These are phyloP conservation scores for Sarcophaga rosellei DNA, from an alignment of 2,888 invertebrate genomes.

Conservation along the genomic window DNA sequence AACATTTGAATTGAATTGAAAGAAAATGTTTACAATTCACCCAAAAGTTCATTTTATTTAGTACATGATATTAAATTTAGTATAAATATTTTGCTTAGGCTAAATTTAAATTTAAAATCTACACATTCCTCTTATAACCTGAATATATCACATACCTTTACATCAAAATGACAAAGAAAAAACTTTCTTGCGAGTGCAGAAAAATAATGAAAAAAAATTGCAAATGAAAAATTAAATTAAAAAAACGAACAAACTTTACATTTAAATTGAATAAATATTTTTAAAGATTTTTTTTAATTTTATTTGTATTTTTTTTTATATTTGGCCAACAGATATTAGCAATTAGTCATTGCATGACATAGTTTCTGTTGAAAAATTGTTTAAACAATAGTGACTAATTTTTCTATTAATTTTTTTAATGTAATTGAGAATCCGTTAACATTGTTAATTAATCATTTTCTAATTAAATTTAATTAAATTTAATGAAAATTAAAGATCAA, in stretches of 20 bases:
- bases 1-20: not conserved
- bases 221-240: constrained; percentile 15
- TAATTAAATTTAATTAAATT: constrained; percentile 9
- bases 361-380: constrained; percentile 20
- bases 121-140: constrained; percentile 40
- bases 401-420: not conserved
- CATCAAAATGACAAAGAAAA: not conserved
- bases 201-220: not conserved
- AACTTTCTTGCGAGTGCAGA: not conserved
- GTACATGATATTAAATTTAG: constrained; percentile 56
- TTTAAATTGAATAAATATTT: constrained; percentile 7
- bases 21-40: not conserved
- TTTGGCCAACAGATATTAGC: not conserved
- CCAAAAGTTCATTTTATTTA: constrained; percentile 25
- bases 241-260: constrained; percentile 15
- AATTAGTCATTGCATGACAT: constrained; percentile 64
- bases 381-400: constrained; percentile 23
- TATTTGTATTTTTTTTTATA: not conserved
- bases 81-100: constrained; percentile 37
- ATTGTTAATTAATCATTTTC: constrained; percentile 42
- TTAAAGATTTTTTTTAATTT: too few relatives aligned
- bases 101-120: constrained; percentile 55
- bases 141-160: constrained; percentile 62
- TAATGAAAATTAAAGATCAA: constrained; percentile 37
- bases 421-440: not conserved